Evolutionary conservation across 2,113 vertebrate species (phyloP).

Genomic region (Campylomormyrus numenius): DNA sequence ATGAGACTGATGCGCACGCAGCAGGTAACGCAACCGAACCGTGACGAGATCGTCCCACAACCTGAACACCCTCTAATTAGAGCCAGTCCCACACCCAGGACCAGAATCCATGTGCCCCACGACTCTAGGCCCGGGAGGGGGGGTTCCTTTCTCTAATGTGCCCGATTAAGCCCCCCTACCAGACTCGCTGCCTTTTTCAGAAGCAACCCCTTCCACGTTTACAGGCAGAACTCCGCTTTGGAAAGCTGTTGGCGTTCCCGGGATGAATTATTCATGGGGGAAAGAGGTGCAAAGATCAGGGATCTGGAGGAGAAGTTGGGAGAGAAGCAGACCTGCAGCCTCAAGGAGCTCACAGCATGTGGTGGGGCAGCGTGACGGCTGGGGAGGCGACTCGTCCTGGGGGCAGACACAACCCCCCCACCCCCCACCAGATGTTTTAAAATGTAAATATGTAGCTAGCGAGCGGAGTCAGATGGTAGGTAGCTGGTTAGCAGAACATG

Average conservation of each 20-base stretch:
- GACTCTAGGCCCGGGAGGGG: not conserved
- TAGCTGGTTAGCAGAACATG: not conserved
- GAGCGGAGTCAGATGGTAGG: not conserved
- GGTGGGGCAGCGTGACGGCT: not conserved
- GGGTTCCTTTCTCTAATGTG: not conserved
- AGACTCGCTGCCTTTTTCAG: not conserved
- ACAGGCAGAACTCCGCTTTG: not conserved
- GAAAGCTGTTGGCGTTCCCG: not conserved
- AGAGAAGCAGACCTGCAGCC: not conserved
- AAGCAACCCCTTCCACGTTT: not conserved
- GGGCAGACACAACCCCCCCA: not conserved
- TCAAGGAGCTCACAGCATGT: not conserved
- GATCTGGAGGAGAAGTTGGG: not conserved
- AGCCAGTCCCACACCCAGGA: not conserved
- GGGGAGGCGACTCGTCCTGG: not conserved
- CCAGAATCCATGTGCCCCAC: not conserved
- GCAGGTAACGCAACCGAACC: not conserved
- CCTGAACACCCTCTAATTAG: not conserved
- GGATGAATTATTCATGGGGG: not conserved
- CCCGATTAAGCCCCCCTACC: not conserved
- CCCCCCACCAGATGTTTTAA: not conserved
- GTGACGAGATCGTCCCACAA: not conserved
- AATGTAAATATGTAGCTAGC: not conserved
- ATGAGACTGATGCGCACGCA: not conserved
- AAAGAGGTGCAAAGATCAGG: not conserved